Base-by-base conservation (phyloP, 2,888 invertebrate genomes). In the Ferrisia virgata region DNA sequence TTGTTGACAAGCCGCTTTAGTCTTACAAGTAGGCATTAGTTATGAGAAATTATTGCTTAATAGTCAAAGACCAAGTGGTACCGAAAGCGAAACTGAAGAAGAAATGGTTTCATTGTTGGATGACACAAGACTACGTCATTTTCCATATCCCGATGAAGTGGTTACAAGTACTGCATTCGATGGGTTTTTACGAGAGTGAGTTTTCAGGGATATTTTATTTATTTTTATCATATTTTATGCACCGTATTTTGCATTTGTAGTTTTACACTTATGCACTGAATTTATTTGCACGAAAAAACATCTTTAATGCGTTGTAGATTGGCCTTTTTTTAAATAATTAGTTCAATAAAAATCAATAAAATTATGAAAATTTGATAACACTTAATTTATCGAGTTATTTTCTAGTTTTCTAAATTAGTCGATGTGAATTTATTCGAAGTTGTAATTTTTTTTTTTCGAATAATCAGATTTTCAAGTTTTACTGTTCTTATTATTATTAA, bases 61-160 rank as follows among this genome's bases (percentile, higher is more conserved):
- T 80, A 80, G 80, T 80, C 80, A 80, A 80, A 80, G 80, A 53
- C 91, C 91, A 88, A 91, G 91, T 88, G 91, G 93, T 89, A 93
- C 93, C 89, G 92, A 94, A 90, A 93, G 93, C 89, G 94, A 94
- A 89, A 93, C 93, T 86, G 94, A 94, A 89, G 93, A 93, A 87
- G 92, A 93, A 87, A 89, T 91, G 53, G 89, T 89, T 78, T 83
- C 72, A 25, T 72, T 83, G 31, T 43, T 83, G 43, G 83, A 83
- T n/a, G 43, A 43, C 18, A 40, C 39, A n/a, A 36, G 79, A 28
- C 25, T 79, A 9, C 80, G 53, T 25, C 80, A 80, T 53, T 80
- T 80, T 80, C 53, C 47, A 28, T 80, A 40, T 53, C 72, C 72
- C 33, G 80, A 79, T 43, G 79, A 79, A 43, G 43, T 79, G 22